Percentiles rank a stretch among this genome's conserved stretches.
These are phyloP conservation scores for Neodon shergylaensis DNA, from an alignment of 2,113 vertebrate genomes.

Conservation along the genomic window DNA sequence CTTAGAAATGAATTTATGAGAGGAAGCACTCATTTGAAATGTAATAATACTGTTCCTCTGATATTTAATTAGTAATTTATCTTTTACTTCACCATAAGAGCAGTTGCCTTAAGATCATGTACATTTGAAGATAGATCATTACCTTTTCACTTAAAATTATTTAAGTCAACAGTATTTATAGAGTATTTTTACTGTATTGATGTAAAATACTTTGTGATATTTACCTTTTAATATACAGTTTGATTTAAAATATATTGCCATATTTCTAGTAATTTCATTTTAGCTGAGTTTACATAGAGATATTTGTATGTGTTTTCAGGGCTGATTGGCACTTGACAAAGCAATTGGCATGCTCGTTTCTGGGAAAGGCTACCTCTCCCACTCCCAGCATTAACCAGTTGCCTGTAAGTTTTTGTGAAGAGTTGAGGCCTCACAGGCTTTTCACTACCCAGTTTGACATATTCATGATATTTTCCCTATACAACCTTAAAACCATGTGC, in stretches of 20 bases:
- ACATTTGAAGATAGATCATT: conserved; percentile 20
- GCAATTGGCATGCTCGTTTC: neutral
- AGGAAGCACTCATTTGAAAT: conserved; percentile 66
- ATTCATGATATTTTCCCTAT: neutral
- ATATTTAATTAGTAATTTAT: conserved; percentile 55
- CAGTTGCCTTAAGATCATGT: neutral
- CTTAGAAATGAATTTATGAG: conserved; percentile 64
- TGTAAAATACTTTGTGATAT: conserved; percentile 67
- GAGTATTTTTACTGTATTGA: neutral
- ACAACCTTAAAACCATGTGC: neutral
- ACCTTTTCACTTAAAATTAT: neutral
- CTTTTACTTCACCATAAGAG: conserved; percentile 1
- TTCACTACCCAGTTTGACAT: neutral
- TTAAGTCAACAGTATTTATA: neutral
- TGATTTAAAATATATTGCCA: conserved; percentile 65
- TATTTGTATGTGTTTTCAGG: neutral
- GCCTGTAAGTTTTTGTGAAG: neutral
- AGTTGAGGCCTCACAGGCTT: neutral
- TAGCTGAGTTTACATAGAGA: neutral
- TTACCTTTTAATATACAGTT: conserved; percentile 53
- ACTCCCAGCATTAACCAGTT: neutral
- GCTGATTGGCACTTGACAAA: neutral
- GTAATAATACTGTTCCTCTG: conserved; percentile 51
- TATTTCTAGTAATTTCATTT: conserved; percentile 30
- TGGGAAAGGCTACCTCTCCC: neutral